A percentile compares a stretch with the other conserved stretches of the same genome.
These are phyloP conservation scores for Laodelphax striatellus DNA, from an alignment of 1,140 invertebrate genomes.

Conservation along the genomic window DNA sequence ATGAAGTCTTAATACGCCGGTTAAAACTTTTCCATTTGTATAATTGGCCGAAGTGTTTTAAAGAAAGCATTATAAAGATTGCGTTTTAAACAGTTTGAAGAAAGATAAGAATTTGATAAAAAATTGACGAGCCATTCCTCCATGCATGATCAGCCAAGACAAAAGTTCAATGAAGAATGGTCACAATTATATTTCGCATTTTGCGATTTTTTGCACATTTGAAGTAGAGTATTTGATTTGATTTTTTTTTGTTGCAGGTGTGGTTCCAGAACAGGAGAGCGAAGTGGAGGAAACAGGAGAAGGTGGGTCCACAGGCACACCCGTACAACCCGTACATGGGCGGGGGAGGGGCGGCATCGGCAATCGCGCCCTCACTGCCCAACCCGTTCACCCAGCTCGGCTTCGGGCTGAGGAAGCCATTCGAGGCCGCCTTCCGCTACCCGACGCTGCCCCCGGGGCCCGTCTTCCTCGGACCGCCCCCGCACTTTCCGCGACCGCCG, in stretches of 20 bases:
- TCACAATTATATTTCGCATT: too few relatives aligned
- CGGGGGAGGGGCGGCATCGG: slow-evolving; percentile 37
- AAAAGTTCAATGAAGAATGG: too few relatives aligned
- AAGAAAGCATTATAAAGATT: too few relatives aligned
- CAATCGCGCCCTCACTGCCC: slow-evolving; percentile 54
- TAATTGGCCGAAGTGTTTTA: too few relatives aligned
- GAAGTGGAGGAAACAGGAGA: slow-evolving; percentile 89
- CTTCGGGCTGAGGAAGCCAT: slow-evolving; percentile 63
- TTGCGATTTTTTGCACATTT: too few relatives aligned
- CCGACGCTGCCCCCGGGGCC: slow-evolving; percentile 33
- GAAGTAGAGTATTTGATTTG: too few relatives aligned
- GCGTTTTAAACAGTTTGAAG: too few relatives aligned
- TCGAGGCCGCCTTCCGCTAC: slow-evolving; percentile 57
- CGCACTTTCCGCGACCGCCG: slow-evolving; percentile 46
- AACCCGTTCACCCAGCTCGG: slow-evolving; percentile 66
- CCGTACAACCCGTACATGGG: slow-evolving; percentile 77
- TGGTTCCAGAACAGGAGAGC: slow-evolving; percentile 95
- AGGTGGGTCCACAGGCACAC: slow-evolving; percentile 70
- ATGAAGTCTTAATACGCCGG: too few relatives aligned
- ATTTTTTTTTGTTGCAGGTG: slow-evolving; percentile 54
- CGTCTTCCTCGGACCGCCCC: slow-evolving; percentile 38
- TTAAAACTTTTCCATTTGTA: too few relatives aligned
- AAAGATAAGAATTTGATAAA: too few relatives aligned
- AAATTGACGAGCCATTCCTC: too few relatives aligned
- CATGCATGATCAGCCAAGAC: too few relatives aligned